Evolutionary conservation across 2,888 invertebrate genomes (phyloP), one percentile per base, ranked within the genome.

Genomic region (Sarcophaga caerulescens): DNA sequence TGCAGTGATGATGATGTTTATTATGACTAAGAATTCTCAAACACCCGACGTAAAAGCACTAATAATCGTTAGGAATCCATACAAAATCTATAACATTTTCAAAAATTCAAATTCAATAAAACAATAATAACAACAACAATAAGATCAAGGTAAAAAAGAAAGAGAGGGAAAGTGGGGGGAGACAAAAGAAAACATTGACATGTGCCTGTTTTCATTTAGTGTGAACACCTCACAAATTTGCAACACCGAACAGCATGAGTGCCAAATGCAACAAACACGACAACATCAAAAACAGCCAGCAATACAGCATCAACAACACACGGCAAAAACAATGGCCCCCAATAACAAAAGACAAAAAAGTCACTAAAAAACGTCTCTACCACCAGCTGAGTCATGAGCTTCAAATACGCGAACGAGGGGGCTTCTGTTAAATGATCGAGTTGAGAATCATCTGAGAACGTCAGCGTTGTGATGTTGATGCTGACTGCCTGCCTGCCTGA

Each of bases 161-260:
- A 1, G 10, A 17, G 14, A 59, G 23, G 60, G 63, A 21, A 71
- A 35, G 45, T 17, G n/a, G 21, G 19, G 19, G 60, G 4, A 1
- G 8, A 57, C 74, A 65, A 57, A 68, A 66, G 19, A 21, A 69
- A 85, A 77, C 81, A 85, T 81, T 84, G 87, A 85, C 82, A 86
- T 86, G 86, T 86, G 86, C 78, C 86, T 81, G 84, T 84, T 85
- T 84, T 47, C 70, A 78, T 86, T 81, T 84, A 75, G 86, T 86
- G 86, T 86, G 86, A 86, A 86, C 86, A 86, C 59, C 86, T 86
- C 81, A 84, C 86, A 86, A 84, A 86, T 86, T 86, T 86, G 86
- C 86, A 86, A 86, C 86, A 81, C 73, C 81, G 45, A 86, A 86
- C 86, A 86, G 86, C 86, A 79, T 86, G 86, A 86, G 78, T 86